Percentiles rank a stretch among this genome's conserved stretches.
Conservation (phyloP, 2,113 vertebrate genomes). For the Saimiri boliviensis region DNA sequence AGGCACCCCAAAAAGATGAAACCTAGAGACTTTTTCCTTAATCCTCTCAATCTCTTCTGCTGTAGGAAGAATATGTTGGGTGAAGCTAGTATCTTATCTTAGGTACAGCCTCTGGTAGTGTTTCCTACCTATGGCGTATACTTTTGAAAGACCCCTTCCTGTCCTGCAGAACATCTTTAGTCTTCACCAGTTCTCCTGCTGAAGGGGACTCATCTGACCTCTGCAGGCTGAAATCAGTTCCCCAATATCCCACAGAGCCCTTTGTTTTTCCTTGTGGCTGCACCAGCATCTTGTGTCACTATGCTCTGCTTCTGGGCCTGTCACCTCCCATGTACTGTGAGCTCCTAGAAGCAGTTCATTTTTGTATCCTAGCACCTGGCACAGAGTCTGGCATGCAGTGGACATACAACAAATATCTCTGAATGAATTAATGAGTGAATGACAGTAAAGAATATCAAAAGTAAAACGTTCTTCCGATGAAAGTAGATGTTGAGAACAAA, state of each 20-base stretch:
- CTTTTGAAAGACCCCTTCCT: not conserved
- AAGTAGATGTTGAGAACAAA: not conserved
- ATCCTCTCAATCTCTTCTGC: not conserved
- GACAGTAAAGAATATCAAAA: not conserved
- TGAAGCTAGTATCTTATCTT: not conserved
- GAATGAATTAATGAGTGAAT: not conserved
- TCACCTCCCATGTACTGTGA: not conserved
- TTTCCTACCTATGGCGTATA: not conserved
- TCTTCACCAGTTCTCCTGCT: not conserved
- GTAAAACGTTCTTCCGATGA: not conserved
- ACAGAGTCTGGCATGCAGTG: not conserved
- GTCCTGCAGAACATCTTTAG: not conserved
- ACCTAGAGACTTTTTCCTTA: not conserved
- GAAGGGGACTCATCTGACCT: not conserved
- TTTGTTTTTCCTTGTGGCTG: not conserved
- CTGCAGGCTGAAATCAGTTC: not conserved
- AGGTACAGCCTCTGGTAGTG: too few species aligned
- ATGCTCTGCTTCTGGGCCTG: not conserved
- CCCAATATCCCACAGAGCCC: not conserved
- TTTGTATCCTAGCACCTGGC: not conserved
- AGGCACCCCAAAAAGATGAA: not conserved
- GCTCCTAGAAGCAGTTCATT: not conserved
- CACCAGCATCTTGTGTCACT: not conserved
- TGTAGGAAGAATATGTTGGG: not conserved
- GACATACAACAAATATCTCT: not conserved